phyloP scores from a whole-genome alignment of 2,888 invertebrate genomes.

The Trachelus tabidus region DNA sequence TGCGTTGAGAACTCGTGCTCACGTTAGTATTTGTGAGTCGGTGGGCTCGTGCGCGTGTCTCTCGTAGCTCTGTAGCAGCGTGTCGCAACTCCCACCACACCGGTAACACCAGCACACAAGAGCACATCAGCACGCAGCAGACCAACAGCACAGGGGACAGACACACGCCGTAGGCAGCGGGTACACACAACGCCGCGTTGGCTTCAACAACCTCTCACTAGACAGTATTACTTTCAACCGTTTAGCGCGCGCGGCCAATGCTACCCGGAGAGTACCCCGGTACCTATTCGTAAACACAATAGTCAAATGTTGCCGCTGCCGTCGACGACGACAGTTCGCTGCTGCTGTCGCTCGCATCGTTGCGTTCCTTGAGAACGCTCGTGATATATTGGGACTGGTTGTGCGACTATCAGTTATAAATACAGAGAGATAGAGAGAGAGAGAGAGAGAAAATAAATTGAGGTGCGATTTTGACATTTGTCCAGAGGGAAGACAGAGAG shows the following conservation, averaged over 20 bases:
- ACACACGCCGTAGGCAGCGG: conserved; percentile 30
- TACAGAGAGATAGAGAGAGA: background rate
- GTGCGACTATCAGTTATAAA: conserved; percentile 4
- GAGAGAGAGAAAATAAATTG: background rate
- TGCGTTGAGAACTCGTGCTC: conserved; percentile 11
- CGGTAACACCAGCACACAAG: conserved; percentile 14
- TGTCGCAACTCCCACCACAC: conserved; percentile 20
- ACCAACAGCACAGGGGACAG: conserved; percentile 38
- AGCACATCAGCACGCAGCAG: conserved; percentile 31
- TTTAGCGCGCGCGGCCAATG: conserved; percentile 52
- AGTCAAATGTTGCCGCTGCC: conserved; percentile 19
- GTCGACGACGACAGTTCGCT: background rate
- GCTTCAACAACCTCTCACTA: conserved; percentile 58
- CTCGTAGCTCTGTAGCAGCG: conserved; percentile 10
- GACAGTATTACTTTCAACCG: conserved; percentile 60
- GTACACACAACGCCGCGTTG: conserved; percentile 37
- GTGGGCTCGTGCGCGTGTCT: conserved; percentile 30
- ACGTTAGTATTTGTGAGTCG: conserved; percentile 13
- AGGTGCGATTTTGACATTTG: background rate
- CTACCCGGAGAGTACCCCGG: conserved; percentile 36
- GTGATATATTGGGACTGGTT: conserved; percentile 1
- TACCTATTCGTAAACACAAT: conserved; percentile 21
- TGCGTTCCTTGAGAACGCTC: conserved; percentile 26
- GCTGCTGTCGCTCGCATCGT: conserved; percentile 12
- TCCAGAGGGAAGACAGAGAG: background rate